Conservation (phyloP, 2,888 invertebrate species). For the Eretmocerus hayati region DNA sequence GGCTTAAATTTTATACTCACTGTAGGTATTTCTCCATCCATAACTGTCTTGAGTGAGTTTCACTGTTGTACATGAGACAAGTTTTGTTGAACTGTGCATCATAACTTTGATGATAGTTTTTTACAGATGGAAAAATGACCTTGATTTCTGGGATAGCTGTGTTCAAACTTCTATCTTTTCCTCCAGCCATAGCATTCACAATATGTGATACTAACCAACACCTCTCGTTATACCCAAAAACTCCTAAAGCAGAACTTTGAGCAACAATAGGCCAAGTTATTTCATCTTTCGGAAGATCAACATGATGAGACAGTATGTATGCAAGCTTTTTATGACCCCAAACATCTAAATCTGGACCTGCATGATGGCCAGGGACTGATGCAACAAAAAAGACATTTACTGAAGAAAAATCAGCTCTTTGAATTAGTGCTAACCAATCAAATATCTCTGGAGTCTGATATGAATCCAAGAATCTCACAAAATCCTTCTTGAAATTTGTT, state of each 20-base stretch:
- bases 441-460: constrained; percentile 64
- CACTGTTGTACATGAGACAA: constrained; percentile 75
- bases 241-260: constrained; percentile 88
- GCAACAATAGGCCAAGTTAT: constrained; percentile 64
- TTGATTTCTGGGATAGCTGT: constrained; percentile 52
- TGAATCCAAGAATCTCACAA: constrained; percentile 67
- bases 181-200: constrained; percentile 55
- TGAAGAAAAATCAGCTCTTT: constrained; percentile 71
- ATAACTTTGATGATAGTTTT: constrained; percentile 76
- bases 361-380: constrained; percentile 78
- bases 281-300: constrained; percentile 48
- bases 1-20: constrained; percentile 49
- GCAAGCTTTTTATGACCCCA: constrained; percentile 57
- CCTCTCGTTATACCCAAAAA: constrained; percentile 60
- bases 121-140: constrained; percentile 68
- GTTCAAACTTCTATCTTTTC: constrained; percentile 51
- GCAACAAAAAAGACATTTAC: constrained; percentile 79
- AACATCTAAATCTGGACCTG: constrained; percentile 46
- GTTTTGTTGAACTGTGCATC: constrained; percentile 80
- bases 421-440: constrained; percentile 67
- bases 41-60: constrained; percentile 70
- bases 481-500: constrained; percentile 74
- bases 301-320: constrained; percentile 56
- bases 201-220: constrained; percentile 71
- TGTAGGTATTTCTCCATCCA: constrained; percentile 74